These are phyloP conservation scores for Regulus satrapa DNA, from an alignment of 2,113 vertebrate species.

Conservation along the genomic window DNA sequence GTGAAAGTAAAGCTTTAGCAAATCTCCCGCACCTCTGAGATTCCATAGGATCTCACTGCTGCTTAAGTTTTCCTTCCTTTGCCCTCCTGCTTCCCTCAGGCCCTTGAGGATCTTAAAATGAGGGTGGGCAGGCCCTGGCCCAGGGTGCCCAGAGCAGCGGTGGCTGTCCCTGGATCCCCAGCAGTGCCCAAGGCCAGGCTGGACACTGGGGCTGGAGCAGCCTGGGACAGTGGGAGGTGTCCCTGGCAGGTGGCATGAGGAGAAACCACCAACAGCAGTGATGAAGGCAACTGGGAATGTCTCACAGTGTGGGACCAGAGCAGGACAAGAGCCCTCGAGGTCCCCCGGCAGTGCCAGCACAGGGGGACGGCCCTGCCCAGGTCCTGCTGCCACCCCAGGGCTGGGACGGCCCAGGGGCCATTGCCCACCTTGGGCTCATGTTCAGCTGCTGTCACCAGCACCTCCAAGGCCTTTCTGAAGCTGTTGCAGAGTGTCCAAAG, in stretches of 20 bases:
- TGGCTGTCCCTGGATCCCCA: background rate
- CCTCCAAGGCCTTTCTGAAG: background rate
- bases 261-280: background rate
- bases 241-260: background rate
- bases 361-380: background rate
- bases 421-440: background rate
- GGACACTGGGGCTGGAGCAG: background rate
- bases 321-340: background rate
- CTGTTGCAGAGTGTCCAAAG: background rate
- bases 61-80: background rate
- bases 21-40: background rate
- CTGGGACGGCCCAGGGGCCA: background rate
- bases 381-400: background rate
- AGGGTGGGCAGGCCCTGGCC: background rate
- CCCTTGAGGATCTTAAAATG: background rate
- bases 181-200: background rate
- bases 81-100: background rate
- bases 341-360: background rate
- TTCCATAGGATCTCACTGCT: background rate
- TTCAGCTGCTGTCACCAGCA: background rate
- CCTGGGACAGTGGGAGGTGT: fast-evolving
- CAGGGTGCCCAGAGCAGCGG: background rate
- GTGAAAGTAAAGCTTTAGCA: background rate
- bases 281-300: background rate
- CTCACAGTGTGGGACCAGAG: no score